phyloP scores from a whole-genome alignment of 2,113 vertebrate species.

The Atlantisia rogersi region DNA sequence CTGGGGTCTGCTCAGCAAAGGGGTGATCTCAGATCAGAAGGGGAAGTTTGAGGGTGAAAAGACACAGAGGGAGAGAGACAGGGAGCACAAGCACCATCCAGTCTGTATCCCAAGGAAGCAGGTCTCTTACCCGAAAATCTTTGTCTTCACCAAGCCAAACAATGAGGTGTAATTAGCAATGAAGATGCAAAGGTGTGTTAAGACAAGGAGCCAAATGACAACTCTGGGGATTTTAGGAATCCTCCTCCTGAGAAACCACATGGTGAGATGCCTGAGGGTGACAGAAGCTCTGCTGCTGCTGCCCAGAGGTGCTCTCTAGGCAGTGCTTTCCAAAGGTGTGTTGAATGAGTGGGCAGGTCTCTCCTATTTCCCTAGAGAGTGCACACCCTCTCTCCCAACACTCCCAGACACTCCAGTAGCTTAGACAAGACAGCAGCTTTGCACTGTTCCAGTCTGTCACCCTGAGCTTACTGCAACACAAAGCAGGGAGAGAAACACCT shows the following conservation, averaged over 20 bases:
- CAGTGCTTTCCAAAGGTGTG: not conserved
- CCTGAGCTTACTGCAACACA: not conserved
- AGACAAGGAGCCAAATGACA: not conserved
- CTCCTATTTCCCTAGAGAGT: not conserved
- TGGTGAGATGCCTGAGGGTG: not conserved
- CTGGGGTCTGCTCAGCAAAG: not conserved
- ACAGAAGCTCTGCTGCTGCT: not conserved
- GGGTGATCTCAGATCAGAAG: not conserved
- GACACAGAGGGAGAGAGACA: not conserved
- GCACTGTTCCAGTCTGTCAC: not conserved
- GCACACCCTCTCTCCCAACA: not conserved
- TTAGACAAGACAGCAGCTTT: not conserved
- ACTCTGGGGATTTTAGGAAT: not conserved
- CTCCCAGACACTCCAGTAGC: not conserved
- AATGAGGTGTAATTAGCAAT: not conserved
- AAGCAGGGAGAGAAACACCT: not conserved
- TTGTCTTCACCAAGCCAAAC: not conserved
- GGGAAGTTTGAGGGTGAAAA: not conserved
- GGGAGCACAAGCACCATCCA: not conserved
- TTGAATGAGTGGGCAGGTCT: not conserved
- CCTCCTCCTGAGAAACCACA: not conserved
- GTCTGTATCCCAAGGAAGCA: not conserved
- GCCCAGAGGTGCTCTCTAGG: not conserved
- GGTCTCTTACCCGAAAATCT: constrained; percentile 36
- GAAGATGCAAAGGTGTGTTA: not conserved